Evolutionary conservation across 2,888 invertebrate species (phyloP).

Genomic region (Temnothorax ravouxi): DNA sequence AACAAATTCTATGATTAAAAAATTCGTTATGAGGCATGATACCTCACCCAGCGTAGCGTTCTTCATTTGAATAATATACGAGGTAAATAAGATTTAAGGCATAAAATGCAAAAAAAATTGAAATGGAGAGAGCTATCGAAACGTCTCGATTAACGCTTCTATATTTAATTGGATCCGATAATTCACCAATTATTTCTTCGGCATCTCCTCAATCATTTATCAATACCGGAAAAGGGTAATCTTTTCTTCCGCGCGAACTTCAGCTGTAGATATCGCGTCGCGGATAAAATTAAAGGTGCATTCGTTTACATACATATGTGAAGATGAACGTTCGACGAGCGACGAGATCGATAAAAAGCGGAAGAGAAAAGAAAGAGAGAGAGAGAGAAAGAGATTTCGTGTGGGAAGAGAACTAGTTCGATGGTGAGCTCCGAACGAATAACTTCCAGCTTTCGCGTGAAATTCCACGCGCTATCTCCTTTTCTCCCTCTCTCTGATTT

Average conservation of each 20-base stretch:
- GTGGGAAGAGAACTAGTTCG: background rate
- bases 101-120: background rate
- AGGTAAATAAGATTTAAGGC: background rate
- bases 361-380: background rate
- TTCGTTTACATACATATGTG: slow-evolving; percentile 20
- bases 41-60: no score
- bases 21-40: background rate
- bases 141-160: slow-evolving; percentile 2
- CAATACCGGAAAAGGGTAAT: background rate
- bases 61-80: background rate
- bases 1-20: background rate
- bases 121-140: background rate
- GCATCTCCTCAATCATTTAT: slow-evolving; percentile 19
- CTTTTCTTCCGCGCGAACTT: background rate
- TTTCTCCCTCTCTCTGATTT: slow-evolving; percentile 12
- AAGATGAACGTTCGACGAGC: slow-evolving; percentile 7
- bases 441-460: slow-evolving; percentile 4
- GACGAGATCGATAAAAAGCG: slow-evolving; percentile 12
- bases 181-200: no score
- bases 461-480: background rate
- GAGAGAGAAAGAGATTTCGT: background rate
- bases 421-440: background rate
- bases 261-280: background rate
- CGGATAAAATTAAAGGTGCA: background rate
- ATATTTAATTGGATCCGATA: background rate